Evolutionary conservation across 2,113 vertebrate genomes (phyloP).

Genomic region (Xenotilapia leptura): DNA sequence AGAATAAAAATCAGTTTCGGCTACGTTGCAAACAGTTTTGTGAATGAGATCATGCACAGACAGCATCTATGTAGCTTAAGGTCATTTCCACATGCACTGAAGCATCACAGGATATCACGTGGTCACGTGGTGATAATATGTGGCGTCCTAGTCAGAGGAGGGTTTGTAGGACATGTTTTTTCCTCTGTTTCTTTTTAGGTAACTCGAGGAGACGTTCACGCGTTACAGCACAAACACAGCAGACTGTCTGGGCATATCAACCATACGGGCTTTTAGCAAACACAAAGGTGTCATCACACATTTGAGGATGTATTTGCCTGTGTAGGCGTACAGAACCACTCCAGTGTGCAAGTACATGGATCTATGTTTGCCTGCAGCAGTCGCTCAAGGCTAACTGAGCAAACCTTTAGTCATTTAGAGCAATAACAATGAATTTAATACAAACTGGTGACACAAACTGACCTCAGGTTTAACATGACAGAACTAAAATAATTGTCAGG

Average conservation of each 20-base stretch:
- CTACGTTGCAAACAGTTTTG: neutral
- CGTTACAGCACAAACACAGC: neutral
- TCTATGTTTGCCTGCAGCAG: neutral
- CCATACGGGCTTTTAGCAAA: neutral
- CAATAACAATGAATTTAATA: neutral
- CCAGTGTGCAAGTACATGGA: neutral
- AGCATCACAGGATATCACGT: neutral
- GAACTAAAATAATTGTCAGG: slow-evolving; percentile 52
- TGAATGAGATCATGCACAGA: neutral
- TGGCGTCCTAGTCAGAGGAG: neutral
- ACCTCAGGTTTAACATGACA: slow-evolving; percentile 29
- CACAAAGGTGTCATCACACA: slow-evolving; percentile 8
- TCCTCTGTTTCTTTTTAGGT: neutral
- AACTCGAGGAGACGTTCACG: neutral
- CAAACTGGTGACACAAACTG: neutral
- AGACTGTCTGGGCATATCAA: slow-evolving; percentile 1
- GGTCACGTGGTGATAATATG: neutral
- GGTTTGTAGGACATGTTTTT: neutral
- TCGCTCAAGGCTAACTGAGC: neutral
- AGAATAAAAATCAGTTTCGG: neutral
- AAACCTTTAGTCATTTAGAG: neutral
- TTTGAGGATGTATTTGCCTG: neutral
- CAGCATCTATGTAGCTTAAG: neutral
- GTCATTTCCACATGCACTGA: neutral
- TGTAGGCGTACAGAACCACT: neutral